Conservation (phyloP, 2,797 vertebrate genomes). For the Pseudochirops corinnae region DNA sequence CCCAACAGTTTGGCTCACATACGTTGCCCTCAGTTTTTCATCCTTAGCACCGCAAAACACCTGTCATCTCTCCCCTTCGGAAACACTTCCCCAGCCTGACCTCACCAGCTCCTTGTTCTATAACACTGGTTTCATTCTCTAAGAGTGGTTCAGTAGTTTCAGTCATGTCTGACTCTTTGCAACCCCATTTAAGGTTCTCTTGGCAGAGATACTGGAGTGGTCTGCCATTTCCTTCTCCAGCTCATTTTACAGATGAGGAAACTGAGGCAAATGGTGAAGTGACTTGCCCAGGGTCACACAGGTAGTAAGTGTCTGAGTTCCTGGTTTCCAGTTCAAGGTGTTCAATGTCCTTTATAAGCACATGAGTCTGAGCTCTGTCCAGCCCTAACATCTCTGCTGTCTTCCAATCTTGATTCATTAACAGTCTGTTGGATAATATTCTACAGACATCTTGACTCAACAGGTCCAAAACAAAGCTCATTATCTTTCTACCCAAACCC, state of each 20-base stretch:
- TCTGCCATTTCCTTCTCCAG: no score
- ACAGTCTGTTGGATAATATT: neutral
- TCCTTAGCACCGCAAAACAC: neutral
- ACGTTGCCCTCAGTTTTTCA: neutral
- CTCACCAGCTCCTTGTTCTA: neutral
- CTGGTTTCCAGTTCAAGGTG: neutral
- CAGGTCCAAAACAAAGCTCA: neutral
- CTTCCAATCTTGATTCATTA: neutral
- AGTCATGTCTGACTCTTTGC: neutral
- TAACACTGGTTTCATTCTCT: neutral
- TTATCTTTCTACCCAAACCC: neutral
- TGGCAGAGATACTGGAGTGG: no score
- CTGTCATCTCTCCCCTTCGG: neutral
- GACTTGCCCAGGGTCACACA: neutral
- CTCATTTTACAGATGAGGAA: no score
- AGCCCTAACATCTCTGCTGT: neutral
- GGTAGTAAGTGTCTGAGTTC: neutral
- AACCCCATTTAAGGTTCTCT: neutral
- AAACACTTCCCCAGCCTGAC: neutral
- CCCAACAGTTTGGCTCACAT: neutral
- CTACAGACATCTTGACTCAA: neutral
- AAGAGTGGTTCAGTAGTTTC: neutral
- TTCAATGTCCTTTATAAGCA: neutral
- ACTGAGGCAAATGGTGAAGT: no score
- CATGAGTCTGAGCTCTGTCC: neutral